These are phyloP conservation scores for Trissolcus basalis DNA, from an alignment of 1,140 invertebrate genomes.

Conservation along the genomic window DNA sequence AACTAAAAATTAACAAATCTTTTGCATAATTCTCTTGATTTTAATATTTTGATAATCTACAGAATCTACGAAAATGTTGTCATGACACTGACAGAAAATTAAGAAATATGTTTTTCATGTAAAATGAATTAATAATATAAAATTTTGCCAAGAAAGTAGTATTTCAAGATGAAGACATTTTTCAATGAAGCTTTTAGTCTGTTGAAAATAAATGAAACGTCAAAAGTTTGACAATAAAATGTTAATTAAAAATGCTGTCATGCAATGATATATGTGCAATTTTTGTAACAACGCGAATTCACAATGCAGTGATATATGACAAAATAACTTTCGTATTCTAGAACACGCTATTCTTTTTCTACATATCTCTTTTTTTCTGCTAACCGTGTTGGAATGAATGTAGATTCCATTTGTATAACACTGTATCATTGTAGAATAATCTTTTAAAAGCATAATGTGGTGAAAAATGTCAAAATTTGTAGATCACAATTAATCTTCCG, in stretches of 20 bases:
- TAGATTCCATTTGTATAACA: constrained; percentile 48
- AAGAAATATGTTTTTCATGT: no score
- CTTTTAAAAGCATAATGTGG: constrained; percentile 52
- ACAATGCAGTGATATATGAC: constrained; percentile 52
- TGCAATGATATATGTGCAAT: constrained; percentile 47
- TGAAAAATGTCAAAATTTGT: constrained; percentile 50
- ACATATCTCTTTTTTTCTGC: constrained; percentile 22
- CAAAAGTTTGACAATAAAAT: constrained; percentile 14
- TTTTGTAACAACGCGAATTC: constrained; percentile 42
- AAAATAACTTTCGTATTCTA: constrained; percentile 45
- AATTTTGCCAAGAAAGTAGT: no score
- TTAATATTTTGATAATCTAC: no score
- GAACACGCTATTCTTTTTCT: constrained; percentile 17
- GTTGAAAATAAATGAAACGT: background rate
- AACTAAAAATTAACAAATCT: no score
- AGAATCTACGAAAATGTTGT: no score
- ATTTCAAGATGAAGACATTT: background rate
- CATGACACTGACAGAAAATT: no score
- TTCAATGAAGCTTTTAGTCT: no score
- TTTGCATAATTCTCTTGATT: no score
- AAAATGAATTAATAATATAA: no score
- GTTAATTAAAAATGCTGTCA: constrained; percentile 43
- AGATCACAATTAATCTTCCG: constrained; percentile 45
- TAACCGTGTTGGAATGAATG: constrained; percentile 43
- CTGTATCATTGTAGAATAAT: constrained; percentile 46